Evolutionary conservation across 2,888 invertebrate genomes (phyloP).

Genomic region (Dryococelus australis): DNA sequence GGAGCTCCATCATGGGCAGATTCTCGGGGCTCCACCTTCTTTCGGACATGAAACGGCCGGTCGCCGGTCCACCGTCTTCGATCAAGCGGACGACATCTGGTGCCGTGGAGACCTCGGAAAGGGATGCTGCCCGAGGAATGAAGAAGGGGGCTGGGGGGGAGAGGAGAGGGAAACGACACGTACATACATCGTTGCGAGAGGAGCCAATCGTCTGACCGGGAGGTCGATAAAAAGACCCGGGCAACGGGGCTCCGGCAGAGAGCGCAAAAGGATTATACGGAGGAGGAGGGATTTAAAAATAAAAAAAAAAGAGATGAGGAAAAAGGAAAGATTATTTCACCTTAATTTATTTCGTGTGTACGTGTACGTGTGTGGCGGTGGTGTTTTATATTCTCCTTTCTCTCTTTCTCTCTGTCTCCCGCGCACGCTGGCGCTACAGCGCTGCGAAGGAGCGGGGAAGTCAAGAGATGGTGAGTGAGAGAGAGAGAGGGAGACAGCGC

Average conservation of each 20-base stretch:
- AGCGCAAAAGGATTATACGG: background rate
- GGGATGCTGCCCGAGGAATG: too few relatives aligned
- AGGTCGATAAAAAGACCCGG: too few relatives aligned
- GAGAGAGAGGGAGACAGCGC: background rate
- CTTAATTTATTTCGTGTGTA: constrained; percentile 16
- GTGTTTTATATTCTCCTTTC: background rate
- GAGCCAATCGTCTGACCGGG: too few relatives aligned
- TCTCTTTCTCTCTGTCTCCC: background rate
- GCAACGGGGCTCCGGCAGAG: too few relatives aligned
- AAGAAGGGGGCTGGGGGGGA: too few relatives aligned
- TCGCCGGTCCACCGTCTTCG: background rate
- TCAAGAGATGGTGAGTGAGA: background rate
- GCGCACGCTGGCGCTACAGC: background rate
- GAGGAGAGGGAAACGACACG: too few relatives aligned
- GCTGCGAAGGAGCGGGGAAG: background rate
- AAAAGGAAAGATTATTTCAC: background rate
- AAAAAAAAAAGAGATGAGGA: background rate
- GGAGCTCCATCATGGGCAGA: too few relatives aligned
- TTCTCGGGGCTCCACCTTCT: too few relatives aligned
- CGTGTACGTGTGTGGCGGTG: background rate
- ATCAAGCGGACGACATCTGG: constrained; percentile 7
- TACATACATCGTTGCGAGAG: too few relatives aligned
- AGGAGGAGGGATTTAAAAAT: background rate
- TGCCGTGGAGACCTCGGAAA: background rate
- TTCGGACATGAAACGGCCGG: too few relatives aligned